phyloP scores from a whole-genome alignment of 53 echinoderm and acorn worm genomes.

The Arbacia lixula region DNA sequence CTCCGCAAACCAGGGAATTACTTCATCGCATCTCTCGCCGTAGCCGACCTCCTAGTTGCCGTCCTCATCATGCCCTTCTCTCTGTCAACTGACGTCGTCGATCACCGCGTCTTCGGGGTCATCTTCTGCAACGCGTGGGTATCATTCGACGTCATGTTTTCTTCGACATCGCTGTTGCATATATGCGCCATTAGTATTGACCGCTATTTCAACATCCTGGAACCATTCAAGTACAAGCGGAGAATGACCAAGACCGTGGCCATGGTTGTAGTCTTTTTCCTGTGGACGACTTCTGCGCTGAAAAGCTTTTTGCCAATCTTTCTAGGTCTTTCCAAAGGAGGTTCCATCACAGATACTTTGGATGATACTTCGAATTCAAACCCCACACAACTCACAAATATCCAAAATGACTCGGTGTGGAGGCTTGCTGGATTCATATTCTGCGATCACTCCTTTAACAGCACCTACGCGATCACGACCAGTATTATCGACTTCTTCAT shows the following conservation, averaged over 20 bases:
- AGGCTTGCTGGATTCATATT: no score
- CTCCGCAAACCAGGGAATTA: slow-evolving; percentile 33
- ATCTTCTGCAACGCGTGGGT: slow-evolving; percentile 28
- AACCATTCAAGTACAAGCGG: slow-evolving; percentile 30
- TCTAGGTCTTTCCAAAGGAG: no score
- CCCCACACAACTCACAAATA: no score
- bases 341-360: no score
- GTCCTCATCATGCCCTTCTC: slow-evolving; percentile 30
- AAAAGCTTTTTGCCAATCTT: no score
- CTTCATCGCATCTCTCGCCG: slow-evolving; percentile 16
- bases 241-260: no score
- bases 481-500: not conserved
- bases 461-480: not conserved
- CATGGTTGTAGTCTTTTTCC: no score
- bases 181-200: slow-evolving; percentile 21
- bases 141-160: not conserved
- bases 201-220: slow-evolving; percentile 22
- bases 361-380: no score
- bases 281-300: no score
- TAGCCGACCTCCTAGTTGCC: slow-evolving; percentile 31
- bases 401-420: no score
- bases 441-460: no score
- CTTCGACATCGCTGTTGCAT: slow-evolving; percentile 10
- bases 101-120: not conserved
- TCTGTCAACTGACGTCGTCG: slow-evolving; percentile 14